A percentile compares a stretch with the other conserved stretches of the same genome.
phyloP scores from a whole-genome alignment of 1,140 invertebrate species.

The Dreissena rostriformis region DNA sequence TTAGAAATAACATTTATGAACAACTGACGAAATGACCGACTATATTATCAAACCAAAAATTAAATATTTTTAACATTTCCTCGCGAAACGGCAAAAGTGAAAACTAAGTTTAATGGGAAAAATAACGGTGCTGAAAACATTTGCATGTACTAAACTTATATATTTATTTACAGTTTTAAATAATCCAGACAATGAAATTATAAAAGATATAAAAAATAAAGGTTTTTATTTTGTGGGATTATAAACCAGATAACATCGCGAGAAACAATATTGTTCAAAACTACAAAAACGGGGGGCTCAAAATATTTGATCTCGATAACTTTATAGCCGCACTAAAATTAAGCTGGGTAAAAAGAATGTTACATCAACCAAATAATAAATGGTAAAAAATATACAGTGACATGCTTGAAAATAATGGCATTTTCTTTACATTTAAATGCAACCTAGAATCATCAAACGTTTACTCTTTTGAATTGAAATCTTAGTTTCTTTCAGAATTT shows the following conservation, averaged over 20 bases:
- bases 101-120: slow-evolving; percentile 11
- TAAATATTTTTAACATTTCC: background rate
- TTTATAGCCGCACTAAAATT: background rate
- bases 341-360: too few relatives aligned
- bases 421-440: too few relatives aligned
- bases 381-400: too few relatives aligned
- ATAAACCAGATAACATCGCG: slow-evolving; percentile 1
- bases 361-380: too few relatives aligned
- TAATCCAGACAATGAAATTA: background rate
- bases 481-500: background rate
- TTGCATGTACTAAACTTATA: background rate
- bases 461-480: too few relatives aligned
- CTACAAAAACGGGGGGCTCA: background rate
- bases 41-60: slow-evolving; percentile 7
- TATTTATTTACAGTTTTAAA: background rate
- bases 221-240: too few relatives aligned
- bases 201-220: background rate
- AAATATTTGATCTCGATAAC: background rate
- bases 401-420: too few relatives aligned
- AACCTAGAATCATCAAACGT: too few relatives aligned
- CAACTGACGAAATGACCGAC: background rate
- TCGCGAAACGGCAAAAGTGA: background rate
- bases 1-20: background rate
- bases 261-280: background rate
- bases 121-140: slow-evolving; percentile 1